These are phyloP conservation scores for Tuta absoluta DNA, from an alignment of 2,888 invertebrate genomes.

Conservation along the genomic window DNA sequence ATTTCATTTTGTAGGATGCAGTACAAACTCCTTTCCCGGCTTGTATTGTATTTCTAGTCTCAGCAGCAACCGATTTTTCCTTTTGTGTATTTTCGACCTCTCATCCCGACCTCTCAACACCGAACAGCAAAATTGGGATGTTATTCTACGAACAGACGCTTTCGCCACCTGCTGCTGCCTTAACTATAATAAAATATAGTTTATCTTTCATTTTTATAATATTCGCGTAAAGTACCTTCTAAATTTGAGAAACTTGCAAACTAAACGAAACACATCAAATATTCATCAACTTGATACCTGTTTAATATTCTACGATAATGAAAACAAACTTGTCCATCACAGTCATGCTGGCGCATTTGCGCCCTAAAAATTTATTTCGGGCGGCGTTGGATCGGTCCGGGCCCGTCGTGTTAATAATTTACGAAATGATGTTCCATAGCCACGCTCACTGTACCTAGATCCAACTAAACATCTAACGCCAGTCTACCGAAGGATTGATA, in stretches of 20 bases:
- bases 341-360: constrained; percentile 7
- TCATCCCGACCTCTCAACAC: constrained; percentile 40
- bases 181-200: not conserved
- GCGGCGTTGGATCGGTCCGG: not conserved
- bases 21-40: not conserved
- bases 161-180: not conserved
- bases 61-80: constrained; percentile 50
- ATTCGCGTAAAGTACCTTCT: not conserved
- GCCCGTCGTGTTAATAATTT: constrained; percentile 21
- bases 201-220: constrained; percentile 5
- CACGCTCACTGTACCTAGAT: constrained; percentile 23
- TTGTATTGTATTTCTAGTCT: constrained; percentile 35
- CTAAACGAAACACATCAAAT: not conserved
- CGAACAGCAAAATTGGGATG: constrained; percentile 30
- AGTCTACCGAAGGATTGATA: constrained; percentile 41
- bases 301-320: constrained; percentile 9
- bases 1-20: not conserved
- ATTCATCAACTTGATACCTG: not conserved
- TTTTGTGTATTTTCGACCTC: constrained; percentile 44
- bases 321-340: constrained; percentile 8
- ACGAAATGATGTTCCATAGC: constrained; percentile 1
- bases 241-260: not conserved
- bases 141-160: not conserved
- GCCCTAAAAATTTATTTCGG: not conserved
- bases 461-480: constrained; percentile 23